phyloP scores from a whole-genome alignment of 1,140 invertebrate genomes.

The Telenomus remus region DNA sequence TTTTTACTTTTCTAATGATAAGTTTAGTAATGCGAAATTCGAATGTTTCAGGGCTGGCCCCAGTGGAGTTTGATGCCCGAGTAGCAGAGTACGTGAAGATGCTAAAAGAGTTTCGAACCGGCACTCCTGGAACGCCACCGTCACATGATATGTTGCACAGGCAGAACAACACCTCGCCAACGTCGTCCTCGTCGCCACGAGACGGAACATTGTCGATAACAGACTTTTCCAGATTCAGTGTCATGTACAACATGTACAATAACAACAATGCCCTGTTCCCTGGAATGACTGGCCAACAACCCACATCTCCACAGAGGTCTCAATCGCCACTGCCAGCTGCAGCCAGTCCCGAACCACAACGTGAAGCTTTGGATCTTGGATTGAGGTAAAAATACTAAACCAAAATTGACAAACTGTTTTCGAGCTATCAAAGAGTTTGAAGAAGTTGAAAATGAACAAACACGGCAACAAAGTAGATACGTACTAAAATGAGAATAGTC shows the following conservation, averaged over 20 bases:
- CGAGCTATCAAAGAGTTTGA: no score
- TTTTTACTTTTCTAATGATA: conserved; percentile 34
- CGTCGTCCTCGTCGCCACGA: conserved; percentile 75
- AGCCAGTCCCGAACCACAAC: conserved; percentile 75
- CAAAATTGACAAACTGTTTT: no score
- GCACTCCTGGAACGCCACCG: conserved; percentile 70
- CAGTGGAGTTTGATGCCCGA: conserved; percentile 83
- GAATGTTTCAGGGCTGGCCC: conserved; percentile 76
- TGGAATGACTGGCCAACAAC: conserved; percentile 59
- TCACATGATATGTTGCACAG: conserved; percentile 64
- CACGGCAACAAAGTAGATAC: no score
- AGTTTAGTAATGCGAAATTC: conserved; percentile 46
- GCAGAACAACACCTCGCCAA: conserved; percentile 78
- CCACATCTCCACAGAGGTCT: conserved; percentile 59
- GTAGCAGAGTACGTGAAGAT: conserved; percentile 87
- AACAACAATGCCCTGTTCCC: conserved; percentile 77
- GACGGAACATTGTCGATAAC: conserved; percentile 79
- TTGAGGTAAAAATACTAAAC: conserved; percentile 65
- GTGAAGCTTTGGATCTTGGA: conserved; percentile 80
- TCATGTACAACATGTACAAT: conserved; percentile 88
- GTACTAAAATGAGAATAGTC: neutral
- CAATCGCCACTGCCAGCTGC: conserved; percentile 65
- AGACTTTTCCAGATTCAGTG: conserved; percentile 84
- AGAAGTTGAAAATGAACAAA: no score
- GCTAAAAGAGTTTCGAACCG: conserved; percentile 75